phyloP scores from a whole-genome alignment of 2,113 vertebrate species.

The Sinocyclocheilus maitianheensis region DNA sequence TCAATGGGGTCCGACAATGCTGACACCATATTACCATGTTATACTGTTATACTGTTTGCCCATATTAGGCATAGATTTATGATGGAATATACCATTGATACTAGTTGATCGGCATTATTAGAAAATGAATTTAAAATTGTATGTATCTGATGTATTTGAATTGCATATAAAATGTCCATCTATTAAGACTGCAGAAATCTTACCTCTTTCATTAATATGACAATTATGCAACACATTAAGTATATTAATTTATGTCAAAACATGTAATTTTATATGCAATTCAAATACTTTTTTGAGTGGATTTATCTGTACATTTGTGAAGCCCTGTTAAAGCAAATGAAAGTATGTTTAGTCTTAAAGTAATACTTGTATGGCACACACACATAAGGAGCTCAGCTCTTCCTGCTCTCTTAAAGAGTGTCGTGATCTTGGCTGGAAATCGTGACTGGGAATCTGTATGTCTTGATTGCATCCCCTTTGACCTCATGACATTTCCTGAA shows the following conservation, averaged over 20 bases:
- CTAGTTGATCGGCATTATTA: background rate
- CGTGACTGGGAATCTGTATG: constrained; percentile 15
- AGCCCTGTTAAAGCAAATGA: background rate
- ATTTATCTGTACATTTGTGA: background rate
- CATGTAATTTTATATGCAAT: background rate
- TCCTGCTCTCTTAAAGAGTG: background rate
- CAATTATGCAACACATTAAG: background rate
- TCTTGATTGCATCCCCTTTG: constrained; percentile 43
- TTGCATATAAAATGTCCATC: background rate
- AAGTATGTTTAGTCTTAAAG: background rate
- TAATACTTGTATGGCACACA: background rate
- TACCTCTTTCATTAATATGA: background rate
- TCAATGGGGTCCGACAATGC: constrained; percentile 65
- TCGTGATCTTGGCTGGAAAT: background rate
- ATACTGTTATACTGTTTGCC: constrained; percentile 48
- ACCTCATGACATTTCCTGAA: constrained; percentile 1
- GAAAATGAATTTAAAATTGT: background rate
- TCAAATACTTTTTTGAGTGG: background rate
- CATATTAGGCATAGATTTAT: constrained; percentile 7
- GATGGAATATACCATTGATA: background rate
- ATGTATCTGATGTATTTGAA: background rate
- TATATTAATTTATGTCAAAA: background rate
- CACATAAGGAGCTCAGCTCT: background rate
- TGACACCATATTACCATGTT: constrained; percentile 64
- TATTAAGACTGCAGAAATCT: background rate